A percentile compares a stretch with the other conserved stretches of the same genome.
Evolutionary conservation across 2,797 vertebrate species (phyloP).

Genomic region (Pseudomugil tenellus): DNA sequence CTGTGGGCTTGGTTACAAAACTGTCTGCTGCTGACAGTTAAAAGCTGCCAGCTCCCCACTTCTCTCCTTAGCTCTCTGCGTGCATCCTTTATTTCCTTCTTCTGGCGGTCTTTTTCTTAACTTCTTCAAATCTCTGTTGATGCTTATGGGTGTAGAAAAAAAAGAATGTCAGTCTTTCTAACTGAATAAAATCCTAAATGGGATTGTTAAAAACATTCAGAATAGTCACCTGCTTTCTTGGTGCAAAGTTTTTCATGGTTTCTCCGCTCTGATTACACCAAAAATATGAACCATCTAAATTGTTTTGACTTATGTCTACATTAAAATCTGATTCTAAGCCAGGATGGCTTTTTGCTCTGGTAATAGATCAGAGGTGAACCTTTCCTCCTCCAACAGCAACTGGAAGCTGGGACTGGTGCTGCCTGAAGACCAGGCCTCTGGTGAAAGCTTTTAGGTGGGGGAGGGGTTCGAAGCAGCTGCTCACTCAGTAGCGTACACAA

Average conservation of each 20-base stretch:
- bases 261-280: too few species aligned
- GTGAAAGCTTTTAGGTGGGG: too few species aligned
- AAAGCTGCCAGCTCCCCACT: constrained; percentile 4
- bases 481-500: too few species aligned
- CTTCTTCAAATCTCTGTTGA: neutral
- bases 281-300: too few species aligned
- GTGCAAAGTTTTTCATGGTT: neutral
- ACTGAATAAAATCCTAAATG: neutral
- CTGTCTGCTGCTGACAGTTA: constrained; percentile 18
- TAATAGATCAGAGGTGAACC: too few species aligned
- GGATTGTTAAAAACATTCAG: neutral
- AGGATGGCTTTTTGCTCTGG: too few species aligned
- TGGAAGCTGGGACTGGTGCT: too few species aligned
- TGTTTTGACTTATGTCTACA: too few species aligned
- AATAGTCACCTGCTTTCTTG: neutral
- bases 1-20: constrained; percentile 17
- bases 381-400: too few species aligned
- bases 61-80: constrained; percentile 2
- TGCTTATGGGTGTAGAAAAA: constrained; percentile 8
- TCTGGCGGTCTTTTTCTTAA: constrained; percentile 7
- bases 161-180: neutral
- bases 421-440: too few species aligned
- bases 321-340: too few species aligned
- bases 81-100: constrained; percentile 9
- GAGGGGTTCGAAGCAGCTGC: too few species aligned